phyloP scores from a whole-genome alignment of 2,113 vertebrate species.

The Perca flavescens region DNA sequence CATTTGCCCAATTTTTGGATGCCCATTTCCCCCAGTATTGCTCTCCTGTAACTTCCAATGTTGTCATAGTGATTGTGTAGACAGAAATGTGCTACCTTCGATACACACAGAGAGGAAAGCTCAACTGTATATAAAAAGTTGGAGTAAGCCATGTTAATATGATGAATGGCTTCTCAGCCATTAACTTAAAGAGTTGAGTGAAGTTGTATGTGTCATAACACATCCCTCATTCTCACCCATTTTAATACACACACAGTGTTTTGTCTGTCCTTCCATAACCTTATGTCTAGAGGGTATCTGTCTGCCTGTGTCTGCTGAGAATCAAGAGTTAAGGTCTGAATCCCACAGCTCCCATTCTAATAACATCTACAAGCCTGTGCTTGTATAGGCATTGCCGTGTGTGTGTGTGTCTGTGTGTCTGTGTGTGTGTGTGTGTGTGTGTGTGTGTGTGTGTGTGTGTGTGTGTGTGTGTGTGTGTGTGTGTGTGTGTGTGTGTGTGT shows the following conservation, averaged over 20 bases:
- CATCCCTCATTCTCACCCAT: too few relatives aligned
- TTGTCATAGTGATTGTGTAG: not conserved
- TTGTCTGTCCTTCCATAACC: too few relatives aligned
- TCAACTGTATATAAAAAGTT: not conserved
- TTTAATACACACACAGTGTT: too few relatives aligned
- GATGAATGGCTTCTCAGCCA: not conserved
- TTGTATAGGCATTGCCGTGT: not conserved
- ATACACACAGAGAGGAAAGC: not conserved
- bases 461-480: not conserved
- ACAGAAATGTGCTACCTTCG: not conserved
- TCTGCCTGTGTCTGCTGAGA: too few relatives aligned
- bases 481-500: not conserved
- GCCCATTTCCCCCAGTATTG: not conserved
- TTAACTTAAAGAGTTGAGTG: not conserved
- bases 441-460: conserved; percentile 1
- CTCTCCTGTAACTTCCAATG: not conserved
- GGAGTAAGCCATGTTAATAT: not conserved
- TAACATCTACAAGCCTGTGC: not conserved
- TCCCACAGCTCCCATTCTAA: too few relatives aligned
- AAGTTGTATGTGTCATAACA: too few relatives aligned
- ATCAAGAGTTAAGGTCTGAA: too few relatives aligned
- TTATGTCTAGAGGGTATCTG: too few relatives aligned
- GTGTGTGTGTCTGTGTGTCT: not conserved
- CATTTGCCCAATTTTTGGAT: too few relatives aligned
- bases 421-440: not conserved